Conservation (phyloP, 1,140 invertebrate genomes). For the Cataglyphis hispanica region DNA sequence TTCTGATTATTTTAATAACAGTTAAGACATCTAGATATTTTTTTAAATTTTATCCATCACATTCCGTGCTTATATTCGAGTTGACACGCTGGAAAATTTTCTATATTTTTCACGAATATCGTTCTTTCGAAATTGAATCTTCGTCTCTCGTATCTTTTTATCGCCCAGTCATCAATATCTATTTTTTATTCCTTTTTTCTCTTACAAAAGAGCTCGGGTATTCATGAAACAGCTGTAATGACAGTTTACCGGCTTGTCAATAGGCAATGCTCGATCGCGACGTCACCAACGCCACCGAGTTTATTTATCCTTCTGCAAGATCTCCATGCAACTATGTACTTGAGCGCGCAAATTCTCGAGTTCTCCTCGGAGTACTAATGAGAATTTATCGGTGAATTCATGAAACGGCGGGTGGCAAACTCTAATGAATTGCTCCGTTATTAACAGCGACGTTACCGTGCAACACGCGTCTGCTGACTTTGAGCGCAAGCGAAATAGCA, state of each 20-base stretch:
- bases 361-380: constrained; percentile 44
- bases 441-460: constrained; percentile 53
- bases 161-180: neutral
- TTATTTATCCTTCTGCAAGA: constrained; percentile 26
- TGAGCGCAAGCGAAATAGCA: neutral
- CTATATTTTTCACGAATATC: too few species aligned
- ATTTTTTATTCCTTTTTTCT: neutral
- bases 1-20: too few species aligned
- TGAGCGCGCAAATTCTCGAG: neutral
- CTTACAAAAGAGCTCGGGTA: constrained; percentile 19
- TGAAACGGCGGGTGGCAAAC: constrained; percentile 61
- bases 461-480: neutral
- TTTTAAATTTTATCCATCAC: too few species aligned
- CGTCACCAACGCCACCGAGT: neutral
- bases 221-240: constrained; percentile 26
- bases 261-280: neutral
- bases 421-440: constrained; percentile 71
- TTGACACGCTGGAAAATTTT: too few species aligned
- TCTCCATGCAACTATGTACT: constrained; percentile 29
- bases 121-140: neutral
- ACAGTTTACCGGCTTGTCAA: neutral
- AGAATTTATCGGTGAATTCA: constrained; percentile 72
- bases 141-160: neutral
- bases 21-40: neutral
- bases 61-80: too few species aligned